Evolutionary conservation across 2,888 invertebrate genomes (phyloP), one percentile per base, ranked within the genome.

Genomic region (Physocephala rufipes): DNA sequence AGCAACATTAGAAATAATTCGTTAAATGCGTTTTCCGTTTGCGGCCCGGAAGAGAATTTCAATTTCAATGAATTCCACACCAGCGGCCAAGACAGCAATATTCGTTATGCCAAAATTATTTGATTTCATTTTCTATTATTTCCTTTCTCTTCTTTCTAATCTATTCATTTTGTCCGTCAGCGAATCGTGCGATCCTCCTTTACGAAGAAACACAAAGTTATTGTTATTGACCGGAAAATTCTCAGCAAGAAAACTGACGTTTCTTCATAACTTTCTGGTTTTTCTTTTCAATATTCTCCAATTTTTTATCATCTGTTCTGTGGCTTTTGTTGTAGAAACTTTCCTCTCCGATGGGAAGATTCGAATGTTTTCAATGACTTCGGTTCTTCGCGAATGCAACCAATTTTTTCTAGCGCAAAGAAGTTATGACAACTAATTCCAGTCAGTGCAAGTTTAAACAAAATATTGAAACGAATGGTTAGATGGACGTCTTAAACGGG

Each of bases 21-120:
- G 62, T 68, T 68, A 21, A 30, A 30, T 30, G 24, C 58, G 58
- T 16, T 51, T 53, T 45, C 47, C 51, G 62, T 68, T 61, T 61
- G 68, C 24, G 68, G 68, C 62, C 61, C 47, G 61, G 68, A 68
- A 61, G 61, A 68, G 68, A 61, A 61, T 68, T 68, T 49, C 68
- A 61, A 61, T 68, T 68, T 49, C 68, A 61, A 61, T 68, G 62
- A 61, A 68, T 62, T 62, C 68, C 21, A 61, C 30, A 61, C 36
- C 68, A 68, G 36, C 62, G 61, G 47, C 45, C 59, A n/a, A n/a
- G n/a, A n/a, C n/a, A 47, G 61, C 62, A 62, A 30, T 51, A 43
- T 66, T 53, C 66, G 36, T 66, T 55, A 53, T 49, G 65, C 15
- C 53, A 55, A 66, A 55, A 24, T 24, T 36, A 9, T 36, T 4